phyloP scores from a whole-genome alignment of 2,888 invertebrate species.

The Mythimna albipuncta region DNA sequence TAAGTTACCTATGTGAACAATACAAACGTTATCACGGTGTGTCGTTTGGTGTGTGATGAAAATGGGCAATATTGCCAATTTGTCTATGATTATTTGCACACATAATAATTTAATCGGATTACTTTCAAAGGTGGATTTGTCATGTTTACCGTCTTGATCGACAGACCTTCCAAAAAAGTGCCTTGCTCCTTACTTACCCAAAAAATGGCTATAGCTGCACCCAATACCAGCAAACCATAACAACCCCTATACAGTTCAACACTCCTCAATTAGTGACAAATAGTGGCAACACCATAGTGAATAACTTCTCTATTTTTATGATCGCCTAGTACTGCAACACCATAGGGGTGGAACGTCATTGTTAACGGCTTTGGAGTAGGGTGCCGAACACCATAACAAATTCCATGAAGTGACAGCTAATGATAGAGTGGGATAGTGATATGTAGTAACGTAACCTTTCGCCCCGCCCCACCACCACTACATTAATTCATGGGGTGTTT shows the following conservation, averaged over 20 bases:
- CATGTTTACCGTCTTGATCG: neutral
- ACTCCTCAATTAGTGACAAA: neutral
- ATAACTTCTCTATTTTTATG: conserved; percentile 77
- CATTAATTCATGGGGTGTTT: conserved; percentile 17
- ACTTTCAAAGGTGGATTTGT: neutral
- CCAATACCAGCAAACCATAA: no score
- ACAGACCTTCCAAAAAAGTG: neutral
- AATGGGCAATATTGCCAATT: no score
- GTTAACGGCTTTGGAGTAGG: conserved; percentile 60
- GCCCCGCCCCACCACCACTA: conserved; percentile 15
- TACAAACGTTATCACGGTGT: no score
- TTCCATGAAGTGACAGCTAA: conserved; percentile 38
- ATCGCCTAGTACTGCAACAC: conserved; percentile 80
- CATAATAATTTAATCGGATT: neutral
- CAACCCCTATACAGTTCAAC: neutral
- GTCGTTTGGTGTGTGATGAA: no score
- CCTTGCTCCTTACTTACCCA: neutral
- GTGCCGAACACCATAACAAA: conserved; percentile 33
- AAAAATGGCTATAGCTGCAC: neutral
- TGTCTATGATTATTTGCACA: no score
- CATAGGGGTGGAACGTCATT: conserved; percentile 81
- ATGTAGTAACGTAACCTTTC: neutral
- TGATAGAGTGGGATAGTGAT: conserved; percentile 45
- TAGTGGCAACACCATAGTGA: conserved; percentile 59
- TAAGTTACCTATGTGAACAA: neutral